phyloP scores from a whole-genome alignment of 1,140 invertebrate genomes.

The Brachionus koreanus region DNA sequence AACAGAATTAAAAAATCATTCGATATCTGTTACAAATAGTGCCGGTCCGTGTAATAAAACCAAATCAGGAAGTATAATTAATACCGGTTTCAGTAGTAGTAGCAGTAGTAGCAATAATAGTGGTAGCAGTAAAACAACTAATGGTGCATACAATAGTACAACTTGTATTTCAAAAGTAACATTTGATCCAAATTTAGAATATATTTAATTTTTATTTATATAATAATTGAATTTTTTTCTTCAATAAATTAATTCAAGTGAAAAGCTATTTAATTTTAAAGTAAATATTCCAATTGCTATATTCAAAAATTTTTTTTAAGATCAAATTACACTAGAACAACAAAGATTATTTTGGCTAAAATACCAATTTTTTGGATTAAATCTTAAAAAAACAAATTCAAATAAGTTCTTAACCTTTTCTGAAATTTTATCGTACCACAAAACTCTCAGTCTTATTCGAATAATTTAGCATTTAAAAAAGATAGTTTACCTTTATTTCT shows the following conservation, averaged over 20 bases:
- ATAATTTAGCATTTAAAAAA: neutral
- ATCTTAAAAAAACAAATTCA: neutral
- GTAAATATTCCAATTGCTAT: neutral
- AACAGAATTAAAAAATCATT: neutral
- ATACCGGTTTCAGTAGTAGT: neutral
- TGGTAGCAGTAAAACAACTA: neutral
- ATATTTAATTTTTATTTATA: slow-evolving; percentile 1
- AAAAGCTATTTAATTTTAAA: neutral
- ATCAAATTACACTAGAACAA: neutral
- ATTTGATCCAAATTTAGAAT: slow-evolving; percentile 27
- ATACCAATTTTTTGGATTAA: neutral
- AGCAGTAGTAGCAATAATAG: neutral
- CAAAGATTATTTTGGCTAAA: neutral
- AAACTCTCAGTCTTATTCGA: neutral
- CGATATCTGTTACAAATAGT: neutral
- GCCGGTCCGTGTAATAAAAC: neutral
- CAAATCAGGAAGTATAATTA: slow-evolving; percentile 8
- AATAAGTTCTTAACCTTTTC: neutral
- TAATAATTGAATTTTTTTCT: neutral
- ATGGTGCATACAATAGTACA: neutral
- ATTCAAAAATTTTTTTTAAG: neutral
- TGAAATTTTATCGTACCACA: neutral
- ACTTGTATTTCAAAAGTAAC: slow-evolving; percentile 4
- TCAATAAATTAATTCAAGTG: neutral
- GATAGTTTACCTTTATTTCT: slow-evolving; percentile 54